phyloP scores from a whole-genome alignment of 2,797 vertebrate genomes.

The Acipenser oxyrinchus region DNA sequence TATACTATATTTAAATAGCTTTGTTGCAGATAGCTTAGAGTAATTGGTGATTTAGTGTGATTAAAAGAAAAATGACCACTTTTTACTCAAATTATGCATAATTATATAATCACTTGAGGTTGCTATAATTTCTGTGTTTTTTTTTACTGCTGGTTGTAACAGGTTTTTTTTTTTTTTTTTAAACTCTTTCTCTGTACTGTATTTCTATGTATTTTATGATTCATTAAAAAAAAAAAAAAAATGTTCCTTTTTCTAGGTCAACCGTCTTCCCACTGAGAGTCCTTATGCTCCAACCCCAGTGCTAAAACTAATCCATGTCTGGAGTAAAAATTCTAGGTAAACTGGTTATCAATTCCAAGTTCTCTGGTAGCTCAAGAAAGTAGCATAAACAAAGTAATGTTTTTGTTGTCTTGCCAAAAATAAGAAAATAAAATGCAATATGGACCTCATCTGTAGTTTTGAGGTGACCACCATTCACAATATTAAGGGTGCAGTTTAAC shows the following conservation, averaged over 20 bases:
- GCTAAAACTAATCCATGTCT: conserved; percentile 80
- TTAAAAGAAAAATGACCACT: no score
- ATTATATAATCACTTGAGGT: no score
- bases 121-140: not conserved
- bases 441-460: not conserved
- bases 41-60: no score
- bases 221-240: not conserved
- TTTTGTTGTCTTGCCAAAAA: no score
- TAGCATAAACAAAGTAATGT: no score
- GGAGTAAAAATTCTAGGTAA: conserved; percentile 86
- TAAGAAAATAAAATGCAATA: no score
- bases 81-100: no score
- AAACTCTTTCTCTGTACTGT: not conserved
- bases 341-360: not conserved
- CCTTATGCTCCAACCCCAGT: conserved; percentile 83
- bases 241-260: conserved; percentile 55
- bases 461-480: no score
- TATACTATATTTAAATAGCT: no score
- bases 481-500: no score
- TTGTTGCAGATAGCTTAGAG: no score
- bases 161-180: not conserved
- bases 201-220: not conserved
- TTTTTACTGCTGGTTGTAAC: not conserved
- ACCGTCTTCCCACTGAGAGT: conserved; percentile 81
- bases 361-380: not conserved